Evolutionary conservation across 2,888 invertebrate genomes (phyloP), one percentile per base, ranked within the genome.

Genomic region (Melieria crassipennis): DNA sequence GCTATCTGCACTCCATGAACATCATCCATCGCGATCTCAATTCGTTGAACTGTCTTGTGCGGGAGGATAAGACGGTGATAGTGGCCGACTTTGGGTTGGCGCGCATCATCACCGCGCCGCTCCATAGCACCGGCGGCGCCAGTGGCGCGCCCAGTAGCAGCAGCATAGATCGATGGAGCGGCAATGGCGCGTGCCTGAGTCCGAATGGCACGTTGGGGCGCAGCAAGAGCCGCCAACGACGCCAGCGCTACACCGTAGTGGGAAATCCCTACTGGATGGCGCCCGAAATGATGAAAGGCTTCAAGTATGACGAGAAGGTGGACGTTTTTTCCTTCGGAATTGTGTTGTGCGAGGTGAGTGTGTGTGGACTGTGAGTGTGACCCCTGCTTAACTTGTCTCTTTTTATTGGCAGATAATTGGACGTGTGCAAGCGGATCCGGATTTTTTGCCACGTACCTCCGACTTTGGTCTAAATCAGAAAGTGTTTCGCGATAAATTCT

Each of bases 261-360:
- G 98, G 98, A 1, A 97, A 96, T 89, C 97, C 98, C 0, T 98
- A 97, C 87, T 98, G 97, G 97, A 98, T 98, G 98, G 98, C 98
- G 0, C 98, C 98, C 0, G 98, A 98, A 87, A 98, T 98, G 98
- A 95, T 98, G 95, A 96, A 94, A 85, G 97, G 97, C 30, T 94
- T 95, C 81, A 94, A 94, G 77, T 98, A 98, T 85, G 97, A 98
- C 83, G 97, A 98, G 85, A 96, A 96, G 86, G 98, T 98, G 0
- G 98, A 98, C 83, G 93, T 98, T 74, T 98, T 98, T 87, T 97
- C 97, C 45, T 98, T 95, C 87, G 98, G 98, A 48, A 97, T 98
- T 76, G 93, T 98, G 73, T 88, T 97, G 4, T 98, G 98, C 84
- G 98, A 98, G 92, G 95, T 95, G 80, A 83, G 85, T 76, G 6